Evolutionary conservation across 1,140 invertebrate species (phyloP).

Genomic region (Marisa cornuarietis): DNA sequence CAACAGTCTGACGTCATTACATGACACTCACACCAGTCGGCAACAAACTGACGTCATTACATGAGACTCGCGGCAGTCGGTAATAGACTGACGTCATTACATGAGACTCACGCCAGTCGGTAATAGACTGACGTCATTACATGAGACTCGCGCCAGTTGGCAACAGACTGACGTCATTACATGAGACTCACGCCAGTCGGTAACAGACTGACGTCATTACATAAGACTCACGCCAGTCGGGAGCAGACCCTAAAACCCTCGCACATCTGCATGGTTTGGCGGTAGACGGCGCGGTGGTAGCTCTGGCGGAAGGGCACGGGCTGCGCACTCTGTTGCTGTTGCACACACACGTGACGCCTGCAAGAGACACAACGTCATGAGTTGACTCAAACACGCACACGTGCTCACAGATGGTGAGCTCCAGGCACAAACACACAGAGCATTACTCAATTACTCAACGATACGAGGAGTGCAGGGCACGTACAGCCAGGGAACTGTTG

Average conservation of each 20-base stretch:
- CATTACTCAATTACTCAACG: no score
- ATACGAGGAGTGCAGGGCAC: no score
- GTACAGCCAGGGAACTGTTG: no score
- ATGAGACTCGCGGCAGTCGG: no score
- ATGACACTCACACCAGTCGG: conserved; percentile 16
- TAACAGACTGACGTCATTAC: not conserved
- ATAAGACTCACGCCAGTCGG: conserved; percentile 15
- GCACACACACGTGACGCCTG: conserved; percentile 33
- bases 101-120: no score
- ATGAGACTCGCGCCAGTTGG: not conserved
- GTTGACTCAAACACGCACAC: no score
- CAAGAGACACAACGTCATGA: not conserved
- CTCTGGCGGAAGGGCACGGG: conserved; percentile 26
- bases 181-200: no score
- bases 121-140: no score
- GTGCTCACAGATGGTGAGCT: no score
- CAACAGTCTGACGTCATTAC: not conserved
- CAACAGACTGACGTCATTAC: not conserved
- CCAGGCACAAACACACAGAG: no score
- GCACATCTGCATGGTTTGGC: conserved; percentile 23
- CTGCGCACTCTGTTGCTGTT: conserved; percentile 23
- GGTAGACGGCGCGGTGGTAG: conserved; percentile 24
- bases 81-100: no score
- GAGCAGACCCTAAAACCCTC: conserved; percentile 21
- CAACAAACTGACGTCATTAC: conserved; percentile 3